Evolutionary conservation across 2,888 invertebrate genomes (phyloP).

Genomic region (Drosophila demipolita): DNA sequence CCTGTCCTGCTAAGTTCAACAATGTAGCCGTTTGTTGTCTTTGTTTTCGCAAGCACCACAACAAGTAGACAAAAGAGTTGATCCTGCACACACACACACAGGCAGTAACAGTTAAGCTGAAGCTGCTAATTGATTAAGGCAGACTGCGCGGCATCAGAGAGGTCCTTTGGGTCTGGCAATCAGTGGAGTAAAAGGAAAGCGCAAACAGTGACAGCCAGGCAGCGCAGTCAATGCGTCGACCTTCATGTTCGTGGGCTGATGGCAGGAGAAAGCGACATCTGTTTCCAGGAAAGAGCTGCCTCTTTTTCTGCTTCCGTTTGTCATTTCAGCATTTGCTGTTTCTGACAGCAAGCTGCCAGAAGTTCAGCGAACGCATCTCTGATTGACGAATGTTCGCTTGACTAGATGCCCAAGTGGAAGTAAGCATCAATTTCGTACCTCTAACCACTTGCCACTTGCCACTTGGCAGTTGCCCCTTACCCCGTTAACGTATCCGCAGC

Average conservation of each 20-base stretch:
- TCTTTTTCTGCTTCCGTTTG: constrained; percentile 67
- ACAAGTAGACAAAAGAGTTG: constrained; percentile 51
- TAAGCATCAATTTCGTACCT: constrained; percentile 1
- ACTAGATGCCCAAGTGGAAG: constrained; percentile 19
- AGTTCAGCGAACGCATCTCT: constrained; percentile 55
- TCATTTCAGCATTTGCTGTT: constrained; percentile 71
- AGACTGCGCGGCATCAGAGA: constrained; percentile 13
- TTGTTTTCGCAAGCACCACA: constrained; percentile 32
- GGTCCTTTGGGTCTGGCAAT: constrained; percentile 30
- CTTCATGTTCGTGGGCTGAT: constrained; percentile 10
- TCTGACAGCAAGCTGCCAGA: constrained; percentile 74
- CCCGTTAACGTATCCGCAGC: not conserved
- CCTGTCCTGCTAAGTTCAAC: constrained; percentile 40
- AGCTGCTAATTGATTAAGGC: constrained; percentile 63
- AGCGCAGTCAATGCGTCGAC: constrained; percentile 21
- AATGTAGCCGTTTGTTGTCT: constrained; percentile 54
- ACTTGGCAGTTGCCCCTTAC: not conserved
- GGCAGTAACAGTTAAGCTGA: constrained; percentile 10
- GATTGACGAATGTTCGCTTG: constrained; percentile 66
- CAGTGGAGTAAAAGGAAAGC: constrained; percentile 48
- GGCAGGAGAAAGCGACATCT: constrained; percentile 48
- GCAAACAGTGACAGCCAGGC: constrained; percentile 37
- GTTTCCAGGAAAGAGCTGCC: constrained; percentile 46
- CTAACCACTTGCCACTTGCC: not conserved
- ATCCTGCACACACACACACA: constrained; percentile 22